Conservation (phyloP, 2,888 invertebrate species). For the Rhagophthalmus giganteus region DNA sequence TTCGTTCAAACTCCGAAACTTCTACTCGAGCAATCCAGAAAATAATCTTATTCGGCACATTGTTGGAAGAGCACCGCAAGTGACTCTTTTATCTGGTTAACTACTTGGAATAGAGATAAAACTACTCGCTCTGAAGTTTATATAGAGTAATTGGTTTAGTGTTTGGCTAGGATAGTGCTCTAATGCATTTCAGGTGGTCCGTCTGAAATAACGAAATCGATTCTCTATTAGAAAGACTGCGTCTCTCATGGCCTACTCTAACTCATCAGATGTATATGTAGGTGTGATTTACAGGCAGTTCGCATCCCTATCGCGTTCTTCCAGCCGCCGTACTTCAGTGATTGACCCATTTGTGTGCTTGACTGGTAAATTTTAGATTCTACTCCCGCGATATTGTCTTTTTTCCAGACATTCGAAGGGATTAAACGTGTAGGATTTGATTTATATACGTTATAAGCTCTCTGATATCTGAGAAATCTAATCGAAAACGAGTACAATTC, state of each 20-base stretch:
- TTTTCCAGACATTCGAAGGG: too few relatives aligned
- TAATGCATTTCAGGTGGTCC: slow-evolving; percentile 18
- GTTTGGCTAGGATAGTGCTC: slow-evolving; percentile 19
- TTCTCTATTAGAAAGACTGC: slow-evolving; percentile 1
- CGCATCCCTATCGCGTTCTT: slow-evolving; percentile 23
- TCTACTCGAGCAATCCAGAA: too few relatives aligned
- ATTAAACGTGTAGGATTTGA: too few relatives aligned
- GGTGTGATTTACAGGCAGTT: slow-evolving; percentile 27
- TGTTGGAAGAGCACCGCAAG: too few relatives aligned
- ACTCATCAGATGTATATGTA: slow-evolving; percentile 21
- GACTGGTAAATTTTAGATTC: neutral
- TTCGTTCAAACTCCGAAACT: too few relatives aligned
- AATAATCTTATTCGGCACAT: too few relatives aligned
- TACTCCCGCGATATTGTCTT: neutral
- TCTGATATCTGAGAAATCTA: too few relatives aligned
- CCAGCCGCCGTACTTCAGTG: slow-evolving; percentile 17
- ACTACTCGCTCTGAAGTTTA: slow-evolving; percentile 13
- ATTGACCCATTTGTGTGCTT: slow-evolving; percentile 23
- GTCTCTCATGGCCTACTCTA: slow-evolving; percentile 17
- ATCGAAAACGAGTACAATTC: too few relatives aligned
- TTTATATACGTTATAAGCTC: too few relatives aligned
- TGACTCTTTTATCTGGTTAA: neutral
- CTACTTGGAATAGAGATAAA: too few relatives aligned
- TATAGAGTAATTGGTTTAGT: slow-evolving; percentile 17
- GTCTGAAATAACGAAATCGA: slow-evolving; percentile 11